These are phyloP conservation scores for Pedetes capensis DNA, from an alignment of 2,113 vertebrate species.

Conservation along the genomic window DNA sequence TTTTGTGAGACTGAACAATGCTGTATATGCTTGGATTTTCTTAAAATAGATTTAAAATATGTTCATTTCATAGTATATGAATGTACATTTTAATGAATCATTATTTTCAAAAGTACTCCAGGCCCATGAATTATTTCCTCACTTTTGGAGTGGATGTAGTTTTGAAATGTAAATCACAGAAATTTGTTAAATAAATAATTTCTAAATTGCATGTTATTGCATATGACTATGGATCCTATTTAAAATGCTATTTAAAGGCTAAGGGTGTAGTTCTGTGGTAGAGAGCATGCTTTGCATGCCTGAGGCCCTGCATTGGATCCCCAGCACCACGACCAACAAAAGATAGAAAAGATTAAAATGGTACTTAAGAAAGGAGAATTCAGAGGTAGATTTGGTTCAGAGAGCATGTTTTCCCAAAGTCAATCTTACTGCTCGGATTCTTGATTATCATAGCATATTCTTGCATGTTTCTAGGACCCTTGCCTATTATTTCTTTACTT, in stretches of 20 bases:
- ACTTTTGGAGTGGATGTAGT: slow-evolving; percentile 43
- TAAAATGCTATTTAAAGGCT: background rate
- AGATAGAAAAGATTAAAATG: background rate
- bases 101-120: slow-evolving; percentile 60
- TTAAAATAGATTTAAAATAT: slow-evolving; percentile 59
- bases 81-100: slow-evolving; percentile 63
- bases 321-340: background rate
- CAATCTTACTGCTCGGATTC: background rate
- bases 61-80: slow-evolving; percentile 59
- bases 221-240: background rate
- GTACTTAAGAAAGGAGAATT: background rate
- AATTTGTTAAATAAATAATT: slow-evolving; percentile 53
- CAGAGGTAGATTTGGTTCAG: background rate
- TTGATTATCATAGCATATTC: background rate
- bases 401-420: background rate
- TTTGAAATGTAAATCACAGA: slow-evolving; percentile 52
- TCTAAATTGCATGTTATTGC: slow-evolving; percentile 28
- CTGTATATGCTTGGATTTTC: slow-evolving; percentile 61
- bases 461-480: background rate
- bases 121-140: slow-evolving; percentile 58
- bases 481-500: background rate
- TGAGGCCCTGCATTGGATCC: background rate
- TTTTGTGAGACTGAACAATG: slow-evolving; percentile 67
- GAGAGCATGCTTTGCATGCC: background rate
- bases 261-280: background rate